A percentile compares a stretch with the other conserved stretches of the same genome.
phyloP scores from a whole-genome alignment of 1,140 invertebrate genomes.

The Heliconius congener region DNA sequence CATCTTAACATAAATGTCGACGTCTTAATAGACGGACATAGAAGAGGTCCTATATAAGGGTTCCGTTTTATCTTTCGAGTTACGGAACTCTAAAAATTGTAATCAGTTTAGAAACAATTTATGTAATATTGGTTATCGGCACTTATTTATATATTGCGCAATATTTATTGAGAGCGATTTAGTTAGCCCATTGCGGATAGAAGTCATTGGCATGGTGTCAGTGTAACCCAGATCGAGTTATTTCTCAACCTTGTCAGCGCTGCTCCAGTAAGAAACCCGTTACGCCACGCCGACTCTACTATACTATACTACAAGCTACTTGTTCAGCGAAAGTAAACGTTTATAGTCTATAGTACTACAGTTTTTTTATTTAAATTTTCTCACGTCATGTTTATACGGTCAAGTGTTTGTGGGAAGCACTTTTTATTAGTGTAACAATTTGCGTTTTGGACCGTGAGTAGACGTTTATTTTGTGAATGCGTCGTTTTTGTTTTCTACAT shows the following conservation, averaged over 20 bases:
- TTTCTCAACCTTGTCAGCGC: conserved; percentile 78
- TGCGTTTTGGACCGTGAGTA: conserved; percentile 3
- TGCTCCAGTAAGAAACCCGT: conserved; percentile 70
- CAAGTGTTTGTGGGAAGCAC: background rate
- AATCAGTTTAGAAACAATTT: conserved; percentile 14
- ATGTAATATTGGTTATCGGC: conserved; percentile 26
- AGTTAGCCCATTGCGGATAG: conserved; percentile 35
- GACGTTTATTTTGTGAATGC: conserved; percentile 4
- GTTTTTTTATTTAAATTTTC: background rate
- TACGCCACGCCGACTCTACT: conserved; percentile 50
- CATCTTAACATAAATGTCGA: too few species aligned
- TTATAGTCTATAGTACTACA: background rate
- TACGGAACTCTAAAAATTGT: background rate
- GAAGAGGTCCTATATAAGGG: too few species aligned
- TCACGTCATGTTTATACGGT: background rate
- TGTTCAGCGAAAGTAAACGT: conserved; percentile 74
- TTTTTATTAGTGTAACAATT: conserved; percentile 9
- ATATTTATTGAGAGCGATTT: conserved; percentile 37
- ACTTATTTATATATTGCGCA: conserved; percentile 30
- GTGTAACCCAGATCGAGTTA: conserved; percentile 54
- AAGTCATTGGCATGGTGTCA: conserved; percentile 45
- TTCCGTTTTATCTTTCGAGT: too few species aligned
- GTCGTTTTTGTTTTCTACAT: background rate
- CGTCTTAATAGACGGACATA: too few species aligned
- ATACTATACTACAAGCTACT: conserved; percentile 10